A percentile compares a stretch with the other conserved stretches of the same genome.
These are phyloP conservation scores for Scomber colias DNA, from an alignment of 2,113 vertebrate species.

Conservation along the genomic window DNA sequence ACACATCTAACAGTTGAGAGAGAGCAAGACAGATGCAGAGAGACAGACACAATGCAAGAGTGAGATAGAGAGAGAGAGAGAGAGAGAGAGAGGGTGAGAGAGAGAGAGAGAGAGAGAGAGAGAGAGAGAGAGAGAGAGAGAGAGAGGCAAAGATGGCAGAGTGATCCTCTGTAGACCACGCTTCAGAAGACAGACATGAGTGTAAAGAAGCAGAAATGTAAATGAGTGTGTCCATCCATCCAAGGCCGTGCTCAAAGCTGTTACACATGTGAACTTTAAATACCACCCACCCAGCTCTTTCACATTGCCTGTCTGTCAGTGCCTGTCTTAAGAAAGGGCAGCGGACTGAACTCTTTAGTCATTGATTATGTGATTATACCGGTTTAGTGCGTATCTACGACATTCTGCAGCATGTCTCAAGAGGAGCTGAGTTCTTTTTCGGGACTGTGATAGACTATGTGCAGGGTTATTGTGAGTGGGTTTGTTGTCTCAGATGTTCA, in stretches of 20 bases:
- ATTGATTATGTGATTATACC: slow-evolving; percentile 73
- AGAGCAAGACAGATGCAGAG: slow-evolving; percentile 30
- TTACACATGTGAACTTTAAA: slow-evolving; percentile 78
- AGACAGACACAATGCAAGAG: slow-evolving; percentile 30
- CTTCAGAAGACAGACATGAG: slow-evolving; percentile 52
- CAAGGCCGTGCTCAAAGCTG: slow-evolving; percentile 63
- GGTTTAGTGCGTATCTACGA: slow-evolving; percentile 33
- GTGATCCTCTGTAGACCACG: slow-evolving; percentile 51
- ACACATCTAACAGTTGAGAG: slow-evolving; percentile 69
- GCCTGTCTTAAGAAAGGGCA: slow-evolving; percentile 68
- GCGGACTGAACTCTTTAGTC: slow-evolving; percentile 64
- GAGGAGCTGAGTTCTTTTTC: slow-evolving; percentile 24
- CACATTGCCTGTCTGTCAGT: slow-evolving; percentile 58
- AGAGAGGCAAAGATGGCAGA: slow-evolving; percentile 33
- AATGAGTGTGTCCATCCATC: slow-evolving; percentile 70
- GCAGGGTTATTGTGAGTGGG: slow-evolving; percentile 35
- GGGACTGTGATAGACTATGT: slow-evolving; percentile 9
- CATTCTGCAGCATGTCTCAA: slow-evolving; percentile 41
- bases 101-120: too few species aligned
- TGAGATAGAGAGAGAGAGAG: slow-evolving; percentile 7
- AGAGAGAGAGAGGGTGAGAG: slow-evolving; percentile 24
- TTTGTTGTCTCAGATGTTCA: not conserved
- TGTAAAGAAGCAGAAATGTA: slow-evolving; percentile 71
- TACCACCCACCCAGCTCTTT: slow-evolving; percentile 71
- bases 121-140: too few species aligned